phyloP scores from a whole-genome alignment of 2,888 invertebrate genomes.

The Orthosia incerta region DNA sequence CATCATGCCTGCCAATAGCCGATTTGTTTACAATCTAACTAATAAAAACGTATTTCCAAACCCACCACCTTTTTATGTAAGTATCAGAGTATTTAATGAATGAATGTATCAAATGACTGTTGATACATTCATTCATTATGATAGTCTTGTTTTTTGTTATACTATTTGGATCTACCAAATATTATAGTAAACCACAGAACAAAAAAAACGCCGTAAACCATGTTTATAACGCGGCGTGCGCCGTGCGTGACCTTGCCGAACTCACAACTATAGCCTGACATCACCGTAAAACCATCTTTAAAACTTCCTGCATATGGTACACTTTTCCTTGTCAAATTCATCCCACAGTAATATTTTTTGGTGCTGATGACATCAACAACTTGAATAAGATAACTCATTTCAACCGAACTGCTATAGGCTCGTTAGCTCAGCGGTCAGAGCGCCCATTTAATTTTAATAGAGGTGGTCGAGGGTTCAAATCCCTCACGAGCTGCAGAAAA shows the following conservation, averaged over 20 bases:
- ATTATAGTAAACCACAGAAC: too few relatives aligned
- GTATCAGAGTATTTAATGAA: too few relatives aligned
- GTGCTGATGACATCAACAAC: slow-evolving; percentile 28
- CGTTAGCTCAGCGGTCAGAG: slow-evolving; percentile 76
- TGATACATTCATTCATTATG: not conserved
- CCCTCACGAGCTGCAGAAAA: slow-evolving; percentile 69
- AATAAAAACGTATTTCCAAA: too few relatives aligned
- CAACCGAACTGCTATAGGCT: not conserved
- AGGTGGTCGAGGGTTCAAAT: slow-evolving; percentile 74
- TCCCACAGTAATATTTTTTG: not conserved
- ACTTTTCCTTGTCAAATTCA: not conserved
- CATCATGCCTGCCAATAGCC: too few relatives aligned
- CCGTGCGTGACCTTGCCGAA: slow-evolving; percentile 28
- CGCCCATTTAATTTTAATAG: slow-evolving; percentile 68
- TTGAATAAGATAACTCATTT: not conserved
- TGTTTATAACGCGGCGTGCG: not conserved
- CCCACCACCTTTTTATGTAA: too few relatives aligned
- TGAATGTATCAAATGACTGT: too few relatives aligned
- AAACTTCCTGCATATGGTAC: fast-evolving
- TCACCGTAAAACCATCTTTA: slow-evolving; percentile 20
- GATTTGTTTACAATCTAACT: too few relatives aligned
- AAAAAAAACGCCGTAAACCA: too few relatives aligned
- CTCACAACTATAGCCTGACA: not conserved
- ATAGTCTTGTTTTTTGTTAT: slow-evolving; percentile 4
- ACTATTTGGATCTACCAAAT: too few relatives aligned